phyloP scores from a whole-genome alignment of 2,888 invertebrate species.

The Eremobia ochroleuca region DNA sequence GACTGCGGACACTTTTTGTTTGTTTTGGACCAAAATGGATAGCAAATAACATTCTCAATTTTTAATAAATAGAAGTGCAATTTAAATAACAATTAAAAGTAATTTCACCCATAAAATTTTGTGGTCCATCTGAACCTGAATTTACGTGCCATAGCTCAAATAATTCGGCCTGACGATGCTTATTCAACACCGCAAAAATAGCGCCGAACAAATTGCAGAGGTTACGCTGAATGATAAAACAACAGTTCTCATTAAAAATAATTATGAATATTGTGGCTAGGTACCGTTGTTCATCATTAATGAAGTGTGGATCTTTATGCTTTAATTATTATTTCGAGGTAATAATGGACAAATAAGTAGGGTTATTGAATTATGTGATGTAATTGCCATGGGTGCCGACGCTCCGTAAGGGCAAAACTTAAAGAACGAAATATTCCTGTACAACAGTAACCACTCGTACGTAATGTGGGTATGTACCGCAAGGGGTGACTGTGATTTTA shows the following conservation, averaged over 20 bases:
- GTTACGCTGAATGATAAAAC: background rate
- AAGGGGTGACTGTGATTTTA: no score
- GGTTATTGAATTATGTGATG: background rate
- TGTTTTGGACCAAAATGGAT: background rate
- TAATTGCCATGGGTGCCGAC: background rate
- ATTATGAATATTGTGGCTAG: conserved; percentile 19
- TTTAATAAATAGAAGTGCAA: background rate
- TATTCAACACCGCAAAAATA: conserved; percentile 26
- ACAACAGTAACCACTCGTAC: no score
- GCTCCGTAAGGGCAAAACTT: background rate
- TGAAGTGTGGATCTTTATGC: background rate
- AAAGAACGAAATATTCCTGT: background rate
- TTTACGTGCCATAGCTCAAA: conserved; percentile 7
- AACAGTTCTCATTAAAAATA: conserved; percentile 22
- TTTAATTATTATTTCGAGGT: conserved; percentile 15
- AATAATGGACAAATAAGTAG: background rate
- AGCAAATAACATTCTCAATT: background rate
- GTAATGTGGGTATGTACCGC: no score
- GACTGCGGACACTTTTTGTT: conserved; percentile 91
- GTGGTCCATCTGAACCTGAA: background rate
- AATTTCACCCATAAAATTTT: conserved; percentile 16
- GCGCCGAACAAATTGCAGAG: background rate
- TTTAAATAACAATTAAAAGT: conserved; percentile 1
- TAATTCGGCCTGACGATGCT: background rate
- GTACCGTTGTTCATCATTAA: background rate